Evolutionary conservation across 1,140 invertebrate genomes (phyloP), one percentile per base, ranked within the genome.

Genomic region (Nasonia vitripennis): DNA sequence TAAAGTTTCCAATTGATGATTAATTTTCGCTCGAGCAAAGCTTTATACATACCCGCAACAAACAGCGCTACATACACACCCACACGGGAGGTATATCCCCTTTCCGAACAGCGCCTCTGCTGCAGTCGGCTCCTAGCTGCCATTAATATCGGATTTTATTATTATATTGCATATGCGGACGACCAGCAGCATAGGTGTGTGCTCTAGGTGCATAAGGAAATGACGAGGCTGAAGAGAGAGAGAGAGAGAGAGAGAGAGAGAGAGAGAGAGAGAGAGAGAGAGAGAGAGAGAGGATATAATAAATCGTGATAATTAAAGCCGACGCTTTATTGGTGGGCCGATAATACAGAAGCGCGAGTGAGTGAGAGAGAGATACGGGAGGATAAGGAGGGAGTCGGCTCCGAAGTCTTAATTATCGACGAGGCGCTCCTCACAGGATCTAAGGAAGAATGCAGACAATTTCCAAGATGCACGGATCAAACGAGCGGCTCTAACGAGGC

Each of bases 321-420:
- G 55, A 62, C 55, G 20, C 14, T n/a, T 62, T 62, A 62, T 62
- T 62, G 55, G 55, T 20, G 55, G 0, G 55, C 7, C 55, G 55
- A 62, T 62, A 62, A 62, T 62, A n/a, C 17, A 62, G 17, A n/a
- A 14, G n/a, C n/a, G 78, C 12, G 17, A 5, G 11, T 23, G 37
- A 45, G 17, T 23, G 20, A 78, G 9, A 70, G 34, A 80, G 37
- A 70, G 62, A 51, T 45, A 20, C 2, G 55, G 9, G 55, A 27
- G 55, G 11, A 45, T 10, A 7, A 45, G 23, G 34, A 62, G 20
- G 55, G 17, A 51, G 48, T 27, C 3, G 14, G 48, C 48, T 74
- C 55, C 70, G 55, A 82, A 74, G 81, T 75, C 81, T 82, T 83
- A 83, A 77, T 83, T 83, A 83, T 77, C 73, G n/a, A 77, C 4